Base-by-base conservation (phyloP, 2,113 vertebrate genomes). In the Erinaceus europaeus region DNA sequence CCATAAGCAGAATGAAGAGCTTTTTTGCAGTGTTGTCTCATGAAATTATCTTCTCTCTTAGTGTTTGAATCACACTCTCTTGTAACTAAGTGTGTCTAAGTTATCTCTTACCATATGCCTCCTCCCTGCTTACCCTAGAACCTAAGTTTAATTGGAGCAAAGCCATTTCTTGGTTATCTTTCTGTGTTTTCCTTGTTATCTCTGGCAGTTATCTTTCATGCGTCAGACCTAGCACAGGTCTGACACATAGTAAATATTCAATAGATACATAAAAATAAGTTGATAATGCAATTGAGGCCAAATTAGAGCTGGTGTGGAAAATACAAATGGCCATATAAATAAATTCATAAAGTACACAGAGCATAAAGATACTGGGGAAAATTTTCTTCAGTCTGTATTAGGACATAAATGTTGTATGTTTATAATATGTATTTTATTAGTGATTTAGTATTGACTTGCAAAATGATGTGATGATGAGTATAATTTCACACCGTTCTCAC, bases 1-100 rank as follows among this genome's bases (percentile, higher is more conserved):
- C 6, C 36, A 23, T 23, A 46, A 81, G 3, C 6, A 23, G 46
- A 81, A 25, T 52, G 80, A 32, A 34, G 48, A 74, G 48, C 5
- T 48, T 52, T 74, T 42, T 48, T n/a, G 21, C 48, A 4, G 29
- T 1, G 3, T 20, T 44, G 23, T 27, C 48, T n/a, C 34, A 71
- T 29, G 73, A 89, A 72, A 46, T 57, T 32, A 55, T 64, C 18
- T 73, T 92, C 82, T 27, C 29, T 77, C 32, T 59, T 62, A 85
- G 17, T 81, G 25, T 80, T 29, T 64, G 42, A 50, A 80, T 38
- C 2, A 69, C 38, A 29, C 74, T 40, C 57, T 74, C 11, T 55
- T 55, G 12, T 44, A 79, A 67, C 5, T 50, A 69, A 88, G 0
- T 32, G 21, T 40, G 29, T 15, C 8, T 0, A 0, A 50, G 29